Evolutionary conservation across 2,113 vertebrate genomes (phyloP).

Genomic region (Psittacula cyanocephala): DNA sequence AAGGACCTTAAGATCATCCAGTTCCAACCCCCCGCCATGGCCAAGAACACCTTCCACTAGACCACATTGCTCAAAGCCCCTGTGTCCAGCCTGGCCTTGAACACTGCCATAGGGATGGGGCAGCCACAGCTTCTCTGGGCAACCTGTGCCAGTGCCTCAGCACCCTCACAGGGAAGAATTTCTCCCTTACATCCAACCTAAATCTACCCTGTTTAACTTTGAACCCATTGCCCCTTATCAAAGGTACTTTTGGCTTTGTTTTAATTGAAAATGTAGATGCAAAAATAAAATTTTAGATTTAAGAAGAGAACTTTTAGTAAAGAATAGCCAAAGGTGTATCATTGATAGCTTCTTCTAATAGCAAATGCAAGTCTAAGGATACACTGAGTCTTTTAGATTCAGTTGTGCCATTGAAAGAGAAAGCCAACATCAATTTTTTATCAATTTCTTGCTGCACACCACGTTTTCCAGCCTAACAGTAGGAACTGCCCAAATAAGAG

Average conservation of each 20-base stretch:
- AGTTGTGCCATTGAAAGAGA: neutral
- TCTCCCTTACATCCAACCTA: neutral
- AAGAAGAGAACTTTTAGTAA: neutral
- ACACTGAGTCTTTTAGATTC: neutral
- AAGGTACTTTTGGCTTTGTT: neutral
- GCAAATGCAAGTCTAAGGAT: neutral
- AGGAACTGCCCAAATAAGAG: neutral
- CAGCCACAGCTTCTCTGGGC: neutral
- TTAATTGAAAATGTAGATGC: neutral
- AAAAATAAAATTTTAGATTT: neutral
- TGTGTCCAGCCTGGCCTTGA: neutral
- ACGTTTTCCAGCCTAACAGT: fast-evolving
- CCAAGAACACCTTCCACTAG: neutral
- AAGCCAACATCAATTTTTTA: neutral
- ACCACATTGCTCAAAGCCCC: neutral
- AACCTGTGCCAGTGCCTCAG: neutral
- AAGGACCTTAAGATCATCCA: neutral
- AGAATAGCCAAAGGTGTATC: neutral
- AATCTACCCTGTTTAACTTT: neutral
- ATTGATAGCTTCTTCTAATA: neutral
- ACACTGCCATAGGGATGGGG: neutral
- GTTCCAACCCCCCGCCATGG: neutral
- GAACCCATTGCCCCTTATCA: neutral
- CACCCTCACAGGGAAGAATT: neutral
- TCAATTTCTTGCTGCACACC: neutral